Percentiles rank a stretch among this genome's conserved stretches.
These are phyloP conservation scores for Lepidocolaptes lacrymiger DNA, from an alignment of 2,797 vertebrate species.

Conservation along the genomic window DNA sequence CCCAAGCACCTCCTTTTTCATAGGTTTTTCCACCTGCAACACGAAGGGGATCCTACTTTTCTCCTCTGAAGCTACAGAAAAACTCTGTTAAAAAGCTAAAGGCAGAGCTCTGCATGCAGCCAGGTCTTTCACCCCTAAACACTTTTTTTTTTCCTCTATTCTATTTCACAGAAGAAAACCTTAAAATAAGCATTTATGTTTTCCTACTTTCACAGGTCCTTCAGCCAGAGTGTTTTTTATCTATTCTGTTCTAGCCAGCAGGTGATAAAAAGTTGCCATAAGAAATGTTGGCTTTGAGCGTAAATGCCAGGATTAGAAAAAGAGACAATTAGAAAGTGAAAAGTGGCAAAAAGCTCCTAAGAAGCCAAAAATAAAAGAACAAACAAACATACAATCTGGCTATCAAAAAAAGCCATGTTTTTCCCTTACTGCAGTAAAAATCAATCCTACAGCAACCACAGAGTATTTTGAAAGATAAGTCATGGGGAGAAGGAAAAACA, in stretches of 20 bases:
- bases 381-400: conserved; percentile 31
- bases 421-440: not conserved
- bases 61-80: not conserved
- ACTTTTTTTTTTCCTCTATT: not conserved
- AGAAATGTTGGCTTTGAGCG: not conserved
- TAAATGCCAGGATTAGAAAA: not conserved
- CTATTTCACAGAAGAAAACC: not conserved
- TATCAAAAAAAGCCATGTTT: not conserved
- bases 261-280: not conserved
- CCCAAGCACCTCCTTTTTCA: not conserved
- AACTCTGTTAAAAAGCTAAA: not conserved
- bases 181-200: not conserved
- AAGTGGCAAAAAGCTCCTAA: conserved; percentile 24
- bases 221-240: not conserved
- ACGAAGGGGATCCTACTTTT: not conserved
- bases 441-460: not conserved
- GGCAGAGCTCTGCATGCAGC: not conserved
- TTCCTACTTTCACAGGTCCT: not conserved
- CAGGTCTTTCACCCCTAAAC: not conserved
- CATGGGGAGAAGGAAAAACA: not conserved
- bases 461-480: not conserved
- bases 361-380: conserved; percentile 44
- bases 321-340: conserved; percentile 26
- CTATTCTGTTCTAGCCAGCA: not conserved
- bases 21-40: not conserved